Percentiles rank a stretch among this genome's conserved stretches.
Conservation (phyloP, 2,797 vertebrate genomes). For the Sebastes melanostomus region DNA sequence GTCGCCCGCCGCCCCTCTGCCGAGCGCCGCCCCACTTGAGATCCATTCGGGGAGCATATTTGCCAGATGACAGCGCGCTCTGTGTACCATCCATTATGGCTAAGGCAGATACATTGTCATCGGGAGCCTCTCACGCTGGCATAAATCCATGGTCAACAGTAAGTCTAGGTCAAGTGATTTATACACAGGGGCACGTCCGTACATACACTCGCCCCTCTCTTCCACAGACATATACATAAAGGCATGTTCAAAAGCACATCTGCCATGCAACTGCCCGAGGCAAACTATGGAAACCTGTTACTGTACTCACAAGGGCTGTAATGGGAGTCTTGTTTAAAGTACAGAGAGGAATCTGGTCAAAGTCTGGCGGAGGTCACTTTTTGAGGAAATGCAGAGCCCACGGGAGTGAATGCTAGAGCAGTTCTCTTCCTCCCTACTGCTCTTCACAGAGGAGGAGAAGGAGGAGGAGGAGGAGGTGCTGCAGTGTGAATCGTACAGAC, state of each 20-base stretch:
- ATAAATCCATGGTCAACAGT: slow-evolving; percentile 74
- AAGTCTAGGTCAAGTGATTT: slow-evolving; percentile 82
- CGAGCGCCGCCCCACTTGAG: slow-evolving; percentile 67
- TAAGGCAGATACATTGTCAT: slow-evolving; percentile 73
- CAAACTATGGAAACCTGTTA: slow-evolving; percentile 70
- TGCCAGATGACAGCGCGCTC: slow-evolving; percentile 71
- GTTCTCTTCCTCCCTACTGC: slow-evolving; percentile 46
- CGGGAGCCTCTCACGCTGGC: slow-evolving; percentile 65
- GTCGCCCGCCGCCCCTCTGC: slow-evolving; percentile 47
- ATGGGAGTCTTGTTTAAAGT: slow-evolving; percentile 82
- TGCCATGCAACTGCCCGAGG: slow-evolving; percentile 39
- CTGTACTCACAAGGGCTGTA: slow-evolving; percentile 71
- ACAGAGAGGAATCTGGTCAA: slow-evolving; percentile 72
- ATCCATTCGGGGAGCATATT: slow-evolving; percentile 73
- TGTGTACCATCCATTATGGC: slow-evolving; percentile 76
- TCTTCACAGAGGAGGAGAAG: slow-evolving; percentile 24
- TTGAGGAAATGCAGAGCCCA: slow-evolving; percentile 76
- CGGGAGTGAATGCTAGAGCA: slow-evolving; percentile 57
- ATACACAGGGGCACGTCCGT: slow-evolving; percentile 63
- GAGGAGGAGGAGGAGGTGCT: slow-evolving; percentile 36
- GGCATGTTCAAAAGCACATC: slow-evolving; percentile 53
- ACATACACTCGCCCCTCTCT: slow-evolving; percentile 38
- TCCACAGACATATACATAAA: slow-evolving; percentile 43
- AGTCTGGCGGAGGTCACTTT: slow-evolving; percentile 67
- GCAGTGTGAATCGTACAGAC: slow-evolving; percentile 27